These are phyloP conservation scores for Proisotoma minuta DNA, from an alignment of 2,888 invertebrate genomes.

Conservation along the genomic window DNA sequence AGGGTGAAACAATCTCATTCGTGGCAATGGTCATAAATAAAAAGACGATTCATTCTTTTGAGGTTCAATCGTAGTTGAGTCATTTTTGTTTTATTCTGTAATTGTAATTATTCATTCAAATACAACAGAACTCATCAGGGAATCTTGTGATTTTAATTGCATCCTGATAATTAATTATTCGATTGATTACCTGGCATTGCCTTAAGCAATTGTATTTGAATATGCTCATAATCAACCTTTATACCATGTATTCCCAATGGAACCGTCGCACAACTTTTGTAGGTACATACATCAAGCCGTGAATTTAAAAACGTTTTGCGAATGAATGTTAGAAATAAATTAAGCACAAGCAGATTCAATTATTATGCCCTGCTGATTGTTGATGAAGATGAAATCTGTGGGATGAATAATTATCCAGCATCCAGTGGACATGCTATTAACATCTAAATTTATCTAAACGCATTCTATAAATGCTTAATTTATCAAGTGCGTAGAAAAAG, in stretches of 20 bases:
- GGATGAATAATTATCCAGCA: slow-evolving; percentile 2
- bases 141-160: slow-evolving; percentile 47
- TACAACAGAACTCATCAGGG: slow-evolving; percentile 40
- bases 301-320: too few species aligned
- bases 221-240: not conserved
- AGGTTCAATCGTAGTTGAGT: slow-evolving; percentile 11
- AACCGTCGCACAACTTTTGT: not conserved
- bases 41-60: not conserved
- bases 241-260: not conserved
- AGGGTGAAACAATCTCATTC: not conserved
- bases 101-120: slow-evolving; percentile 16
- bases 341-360: not conserved
- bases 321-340: too few species aligned
- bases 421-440: too few species aligned
- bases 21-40: slow-evolving; percentile 2
- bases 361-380: not conserved
- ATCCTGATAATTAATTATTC: slow-evolving; percentile 47
- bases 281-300: too few species aligned
- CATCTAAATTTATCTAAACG: too few species aligned
- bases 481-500: too few species aligned
- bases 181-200: slow-evolving; percentile 40
- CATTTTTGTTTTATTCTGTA: slow-evolving; percentile 13
- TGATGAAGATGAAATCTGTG: not conserved
- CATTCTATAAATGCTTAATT: too few species aligned
- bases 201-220: slow-evolving; percentile 1